These are phyloP conservation scores for Nematopogon swammerdamellus DNA, from an alignment of 2,888 invertebrate species.

Conservation along the genomic window DNA sequence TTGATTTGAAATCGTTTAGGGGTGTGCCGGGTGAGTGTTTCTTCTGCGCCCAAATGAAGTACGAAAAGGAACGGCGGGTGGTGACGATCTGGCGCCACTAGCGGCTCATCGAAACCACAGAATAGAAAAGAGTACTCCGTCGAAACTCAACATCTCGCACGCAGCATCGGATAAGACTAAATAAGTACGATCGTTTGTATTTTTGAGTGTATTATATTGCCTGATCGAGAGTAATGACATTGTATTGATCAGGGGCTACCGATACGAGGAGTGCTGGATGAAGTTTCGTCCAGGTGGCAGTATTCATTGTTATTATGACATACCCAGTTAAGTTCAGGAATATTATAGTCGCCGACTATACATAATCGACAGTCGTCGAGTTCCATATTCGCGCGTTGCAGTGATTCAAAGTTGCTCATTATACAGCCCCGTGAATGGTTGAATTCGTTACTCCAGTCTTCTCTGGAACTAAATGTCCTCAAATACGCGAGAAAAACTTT, in stretches of 20 bases:
- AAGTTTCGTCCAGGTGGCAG: neutral
- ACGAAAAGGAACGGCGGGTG: neutral
- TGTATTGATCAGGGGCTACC: neutral
- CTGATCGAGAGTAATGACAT: neutral
- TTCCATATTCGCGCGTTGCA: neutral
- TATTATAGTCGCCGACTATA: neutral
- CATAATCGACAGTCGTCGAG: neutral
- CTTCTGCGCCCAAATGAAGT: neutral
- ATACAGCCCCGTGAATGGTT: too few species aligned
- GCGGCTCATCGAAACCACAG: neutral
- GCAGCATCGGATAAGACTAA: neutral
- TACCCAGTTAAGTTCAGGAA: neutral
- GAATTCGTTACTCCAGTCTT: too few species aligned
- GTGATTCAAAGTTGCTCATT: neutral
- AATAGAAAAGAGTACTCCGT: too few species aligned
- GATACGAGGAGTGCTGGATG: neutral
- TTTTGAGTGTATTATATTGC: neutral
- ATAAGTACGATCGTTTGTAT: neutral
- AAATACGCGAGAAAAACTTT: too few species aligned
- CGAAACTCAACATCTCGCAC: neutral
- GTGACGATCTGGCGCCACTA: neutral
- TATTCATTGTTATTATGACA: neutral
- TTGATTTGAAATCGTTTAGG: neutral
- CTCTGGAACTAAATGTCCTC: too few species aligned
- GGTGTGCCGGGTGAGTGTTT: neutral